phyloP scores from a whole-genome alignment of 1,140 invertebrate genomes.

The Batillaria attramentaria region DNA sequence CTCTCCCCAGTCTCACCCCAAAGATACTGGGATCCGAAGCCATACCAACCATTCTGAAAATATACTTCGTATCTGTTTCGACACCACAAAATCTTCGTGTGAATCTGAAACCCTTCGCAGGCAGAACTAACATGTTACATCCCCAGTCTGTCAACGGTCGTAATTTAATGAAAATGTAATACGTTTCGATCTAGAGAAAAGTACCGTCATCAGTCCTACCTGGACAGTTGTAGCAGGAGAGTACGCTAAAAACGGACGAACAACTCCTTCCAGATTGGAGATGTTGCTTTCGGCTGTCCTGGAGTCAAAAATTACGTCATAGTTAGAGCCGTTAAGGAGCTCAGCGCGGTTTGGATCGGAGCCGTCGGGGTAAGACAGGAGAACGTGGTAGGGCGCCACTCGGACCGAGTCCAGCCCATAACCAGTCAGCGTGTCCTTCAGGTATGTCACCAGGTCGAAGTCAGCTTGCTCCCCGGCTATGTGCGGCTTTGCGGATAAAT shows the following conservation, averaged over 20 bases:
- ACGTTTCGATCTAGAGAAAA: too few species aligned
- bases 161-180: too few species aligned
- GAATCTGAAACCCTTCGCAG: too few species aligned
- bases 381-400: constrained; percentile 51
- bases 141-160: too few species aligned
- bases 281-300: neutral
- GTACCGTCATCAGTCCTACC: too few species aligned
- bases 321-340: neutral
- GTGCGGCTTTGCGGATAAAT: constrained; percentile 60
- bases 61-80: too few species aligned
- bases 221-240: constrained; percentile 3
- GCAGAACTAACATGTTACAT: too few species aligned
- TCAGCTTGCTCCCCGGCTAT: constrained; percentile 62
- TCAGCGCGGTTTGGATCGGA: constrained; percentile 6
- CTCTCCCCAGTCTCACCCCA: too few species aligned
- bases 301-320: neutral
- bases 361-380: constrained; percentile 55
- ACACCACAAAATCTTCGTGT: too few species aligned
- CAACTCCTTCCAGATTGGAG: neutral
- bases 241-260: constrained; percentile 10
- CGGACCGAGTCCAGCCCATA: constrained; percentile 44
- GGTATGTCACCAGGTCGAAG: constrained; percentile 50
- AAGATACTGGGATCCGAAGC: too few species aligned
- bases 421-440: constrained; percentile 54
- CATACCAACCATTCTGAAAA: too few species aligned